Percentiles rank a stretch among this genome's conserved stretches.
phyloP scores from a whole-genome alignment of 1,140 invertebrate genomes.

The Octopus bimaculoides region DNA sequence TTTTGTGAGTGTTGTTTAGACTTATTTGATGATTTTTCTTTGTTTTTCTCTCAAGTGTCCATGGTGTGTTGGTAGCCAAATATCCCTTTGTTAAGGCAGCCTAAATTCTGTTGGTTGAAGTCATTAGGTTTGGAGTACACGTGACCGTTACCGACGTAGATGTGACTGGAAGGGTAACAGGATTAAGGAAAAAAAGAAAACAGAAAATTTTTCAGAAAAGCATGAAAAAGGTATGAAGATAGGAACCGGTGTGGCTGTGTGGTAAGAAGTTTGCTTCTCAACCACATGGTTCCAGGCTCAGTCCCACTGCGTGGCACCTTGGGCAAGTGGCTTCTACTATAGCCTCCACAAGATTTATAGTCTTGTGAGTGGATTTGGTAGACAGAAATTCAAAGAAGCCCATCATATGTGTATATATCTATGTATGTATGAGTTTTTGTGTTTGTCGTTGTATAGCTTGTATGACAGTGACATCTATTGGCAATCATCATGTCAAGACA shows the following conservation, averaged over 20 bases:
- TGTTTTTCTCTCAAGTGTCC: neutral
- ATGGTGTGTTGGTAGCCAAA: slow-evolving; percentile 48
- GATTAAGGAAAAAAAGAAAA: slow-evolving; percentile 50
- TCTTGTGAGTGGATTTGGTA: no score
- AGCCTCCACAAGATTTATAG: neutral
- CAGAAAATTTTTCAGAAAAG: neutral
- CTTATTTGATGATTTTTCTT: no score
- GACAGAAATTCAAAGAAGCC: no score
- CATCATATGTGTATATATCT: no score
- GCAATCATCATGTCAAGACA: no score
- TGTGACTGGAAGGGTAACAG: slow-evolving; percentile 61
- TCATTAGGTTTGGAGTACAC: slow-evolving; percentile 68
- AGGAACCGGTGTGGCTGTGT: neutral
- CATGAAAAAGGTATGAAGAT: neutral
- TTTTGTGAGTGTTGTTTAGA: no score
- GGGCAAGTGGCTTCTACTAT: neutral
- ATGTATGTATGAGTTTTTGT: no score
- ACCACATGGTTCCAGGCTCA: neutral
- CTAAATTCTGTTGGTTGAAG: slow-evolving; percentile 60
- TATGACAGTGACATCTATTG: no score
- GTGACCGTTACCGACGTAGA: slow-evolving; percentile 78
- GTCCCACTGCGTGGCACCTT: neutral
- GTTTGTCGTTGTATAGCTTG: no score
- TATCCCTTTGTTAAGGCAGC: slow-evolving; percentile 69
- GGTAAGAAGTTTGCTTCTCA: no score